These are phyloP conservation scores for Sphinx pinastri DNA, from an alignment of 2,888 invertebrate species.

Conservation along the genomic window DNA sequence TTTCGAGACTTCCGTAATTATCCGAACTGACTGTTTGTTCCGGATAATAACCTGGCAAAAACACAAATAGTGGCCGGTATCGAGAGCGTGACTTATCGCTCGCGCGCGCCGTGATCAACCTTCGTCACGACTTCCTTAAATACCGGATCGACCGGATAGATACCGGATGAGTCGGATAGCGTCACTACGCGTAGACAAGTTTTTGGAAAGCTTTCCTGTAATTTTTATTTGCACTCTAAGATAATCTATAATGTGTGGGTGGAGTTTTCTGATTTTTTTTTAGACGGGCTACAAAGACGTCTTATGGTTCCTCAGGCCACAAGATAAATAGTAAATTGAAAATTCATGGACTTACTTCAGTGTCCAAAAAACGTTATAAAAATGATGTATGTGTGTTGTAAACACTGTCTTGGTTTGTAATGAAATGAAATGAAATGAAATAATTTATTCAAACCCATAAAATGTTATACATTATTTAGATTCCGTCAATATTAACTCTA, in stretches of 20 bases:
- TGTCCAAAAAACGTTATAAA: too few species aligned
- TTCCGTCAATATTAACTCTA: too few species aligned
- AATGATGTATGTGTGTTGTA: too few species aligned
- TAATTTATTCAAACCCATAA: too few species aligned
- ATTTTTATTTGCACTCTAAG: neutral
- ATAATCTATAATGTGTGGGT: neutral
- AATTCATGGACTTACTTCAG: too few species aligned
- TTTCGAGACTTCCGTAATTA: neutral
- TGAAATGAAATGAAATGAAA: too few species aligned
- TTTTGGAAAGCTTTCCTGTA: neutral
- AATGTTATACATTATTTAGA: too few species aligned
- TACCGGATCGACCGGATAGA: conserved; percentile 44
- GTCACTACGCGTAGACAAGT: neutral
- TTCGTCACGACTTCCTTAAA: conserved; percentile 39
- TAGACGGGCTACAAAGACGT: too few species aligned
- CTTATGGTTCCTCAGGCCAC: too few species aligned
- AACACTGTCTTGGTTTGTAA: too few species aligned
- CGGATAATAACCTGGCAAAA: conserved; percentile 41
- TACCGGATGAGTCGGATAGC: conserved; percentile 32
- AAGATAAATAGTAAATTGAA: too few species aligned
- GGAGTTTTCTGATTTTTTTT: too few species aligned
- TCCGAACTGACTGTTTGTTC: conserved; percentile 27
- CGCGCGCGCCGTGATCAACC: conserved; percentile 37
- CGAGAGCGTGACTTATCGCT: conserved; percentile 45
- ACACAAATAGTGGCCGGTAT: conserved; percentile 46